A percentile compares a stretch with the other conserved stretches of the same genome.
These are phyloP conservation scores for Sphaerodactylus townsendi DNA, from an alignment of 2,113 vertebrate genomes.

Conservation along the genomic window DNA sequence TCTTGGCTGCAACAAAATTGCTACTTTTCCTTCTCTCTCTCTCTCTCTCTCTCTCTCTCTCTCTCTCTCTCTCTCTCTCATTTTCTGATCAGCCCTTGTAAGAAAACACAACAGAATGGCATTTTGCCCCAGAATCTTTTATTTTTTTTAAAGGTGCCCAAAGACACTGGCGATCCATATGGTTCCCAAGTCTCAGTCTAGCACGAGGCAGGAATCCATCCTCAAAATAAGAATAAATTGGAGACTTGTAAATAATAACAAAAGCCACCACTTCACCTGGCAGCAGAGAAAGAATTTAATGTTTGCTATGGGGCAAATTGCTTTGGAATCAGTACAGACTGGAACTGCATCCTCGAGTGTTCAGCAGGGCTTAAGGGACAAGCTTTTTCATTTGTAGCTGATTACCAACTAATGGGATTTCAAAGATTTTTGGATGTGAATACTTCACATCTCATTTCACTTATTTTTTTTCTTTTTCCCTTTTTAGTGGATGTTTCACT, in stretches of 20 bases:
- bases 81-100: slow-evolving; percentile 19
- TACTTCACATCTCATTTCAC: slow-evolving; percentile 49
- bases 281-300: slow-evolving; percentile 16
- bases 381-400: slow-evolving; percentile 52
- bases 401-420: slow-evolving; percentile 59
- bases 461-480: not conserved
- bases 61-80: too few species aligned
- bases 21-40: slow-evolving; percentile 14
- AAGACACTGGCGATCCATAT: slow-evolving; percentile 6
- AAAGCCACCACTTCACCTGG: not conserved
- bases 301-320: slow-evolving; percentile 38
- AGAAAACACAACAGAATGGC: slow-evolving; percentile 6
- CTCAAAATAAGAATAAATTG: slow-evolving; percentile 10
- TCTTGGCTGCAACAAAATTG: slow-evolving; percentile 35
- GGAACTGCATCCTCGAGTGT: slow-evolving; percentile 20
- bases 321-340: slow-evolving; percentile 30
- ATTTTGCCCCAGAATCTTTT: not conserved
- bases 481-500: slow-evolving; percentile 31
- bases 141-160: slow-evolving; percentile 23
- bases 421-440: slow-evolving; percentile 59
- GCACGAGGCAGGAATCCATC: not conserved
- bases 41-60: too few species aligned
- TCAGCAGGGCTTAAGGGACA: slow-evolving; percentile 38
- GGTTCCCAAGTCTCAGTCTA: slow-evolving; percentile 19
- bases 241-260: slow-evolving; percentile 37